A percentile compares a stretch with the other conserved stretches of the same genome.
These are phyloP conservation scores for Gadus macrocephalus DNA, from an alignment of 2,113 vertebrate genomes.

Conservation along the genomic window DNA sequence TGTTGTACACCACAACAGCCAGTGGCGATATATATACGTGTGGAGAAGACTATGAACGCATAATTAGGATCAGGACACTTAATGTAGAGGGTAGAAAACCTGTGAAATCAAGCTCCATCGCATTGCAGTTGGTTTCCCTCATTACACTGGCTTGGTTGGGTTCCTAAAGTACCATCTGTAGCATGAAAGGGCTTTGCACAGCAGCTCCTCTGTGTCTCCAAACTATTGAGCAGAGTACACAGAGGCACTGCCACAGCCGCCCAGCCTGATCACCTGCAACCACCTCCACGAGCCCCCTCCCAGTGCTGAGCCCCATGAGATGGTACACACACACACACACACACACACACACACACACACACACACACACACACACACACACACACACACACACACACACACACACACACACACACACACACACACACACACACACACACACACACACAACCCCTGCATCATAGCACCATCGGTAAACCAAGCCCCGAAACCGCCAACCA, in stretches of 20 bases:
- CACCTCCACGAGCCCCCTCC: conserved; percentile 6
- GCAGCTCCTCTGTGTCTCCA: conserved; percentile 28
- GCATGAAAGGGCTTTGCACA: conserved; percentile 34
- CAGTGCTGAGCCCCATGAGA: too few species aligned
- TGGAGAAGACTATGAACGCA: too few species aligned
- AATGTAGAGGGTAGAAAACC: too few species aligned
- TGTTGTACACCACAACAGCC: too few species aligned
- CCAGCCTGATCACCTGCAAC: conserved; percentile 17
- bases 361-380: background rate
- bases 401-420: too few species aligned
- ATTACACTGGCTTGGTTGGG: conserved; percentile 22
- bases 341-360: too few species aligned
- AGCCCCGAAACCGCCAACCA: background rate
- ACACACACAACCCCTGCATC: background rate
- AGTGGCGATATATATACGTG: too few species aligned
- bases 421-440: background rate
- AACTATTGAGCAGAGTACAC: conserved; percentile 44
- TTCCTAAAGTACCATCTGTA: conserved; percentile 31
- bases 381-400: background rate
- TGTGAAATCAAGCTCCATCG: conserved; percentile 10
- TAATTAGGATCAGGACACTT: too few species aligned
- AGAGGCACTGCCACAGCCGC: conserved; percentile 24
- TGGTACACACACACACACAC: background rate
- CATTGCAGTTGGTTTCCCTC: conserved; percentile 13
- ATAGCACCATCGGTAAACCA: conserved; percentile 4